Evolutionary conservation across 2,888 invertebrate species (phyloP).

Genomic region (Trachelus tabidus): DNA sequence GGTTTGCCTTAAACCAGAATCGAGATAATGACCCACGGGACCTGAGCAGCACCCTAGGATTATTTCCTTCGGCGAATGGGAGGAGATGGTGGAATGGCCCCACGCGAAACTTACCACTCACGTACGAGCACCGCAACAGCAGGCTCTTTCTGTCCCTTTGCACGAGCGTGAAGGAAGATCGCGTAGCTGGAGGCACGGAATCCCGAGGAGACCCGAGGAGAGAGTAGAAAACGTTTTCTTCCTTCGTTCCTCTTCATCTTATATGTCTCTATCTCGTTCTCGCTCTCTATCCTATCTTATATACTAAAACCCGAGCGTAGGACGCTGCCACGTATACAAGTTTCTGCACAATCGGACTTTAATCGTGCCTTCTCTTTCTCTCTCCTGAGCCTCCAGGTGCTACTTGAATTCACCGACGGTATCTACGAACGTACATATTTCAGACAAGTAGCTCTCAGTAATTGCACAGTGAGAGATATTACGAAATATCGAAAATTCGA

Average conservation of each 20-base stretch:
- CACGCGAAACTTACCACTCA: not conserved
- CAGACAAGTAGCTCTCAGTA: not conserved
- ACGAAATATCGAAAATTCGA: not conserved
- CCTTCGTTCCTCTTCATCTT: not conserved
- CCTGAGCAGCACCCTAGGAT: conserved; percentile 12
- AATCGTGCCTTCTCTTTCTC: not conserved
- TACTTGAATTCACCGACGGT: not conserved
- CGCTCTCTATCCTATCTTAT: conserved; percentile 23
- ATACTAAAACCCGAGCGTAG: conserved; percentile 49
- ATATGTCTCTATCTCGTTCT: not conserved
- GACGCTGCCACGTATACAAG: conserved; percentile 43
- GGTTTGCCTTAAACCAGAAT: not conserved
- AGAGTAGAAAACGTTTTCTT: not conserved
- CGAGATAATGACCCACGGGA: not conserved
- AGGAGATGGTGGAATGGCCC: not conserved
- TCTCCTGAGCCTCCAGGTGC: not conserved
- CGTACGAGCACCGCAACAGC: not conserved
- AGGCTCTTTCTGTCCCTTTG: not conserved
- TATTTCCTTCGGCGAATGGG: conserved; percentile 13
- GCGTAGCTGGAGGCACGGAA: conserved; percentile 27
- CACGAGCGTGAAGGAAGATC: not conserved
- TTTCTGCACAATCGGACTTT: not conserved
- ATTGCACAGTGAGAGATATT: not conserved
- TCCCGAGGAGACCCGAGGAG: not conserved
- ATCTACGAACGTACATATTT: not conserved